These are phyloP conservation scores for Xenops minutus DNA, from an alignment of 2,797 vertebrate species.

Conservation along the genomic window DNA sequence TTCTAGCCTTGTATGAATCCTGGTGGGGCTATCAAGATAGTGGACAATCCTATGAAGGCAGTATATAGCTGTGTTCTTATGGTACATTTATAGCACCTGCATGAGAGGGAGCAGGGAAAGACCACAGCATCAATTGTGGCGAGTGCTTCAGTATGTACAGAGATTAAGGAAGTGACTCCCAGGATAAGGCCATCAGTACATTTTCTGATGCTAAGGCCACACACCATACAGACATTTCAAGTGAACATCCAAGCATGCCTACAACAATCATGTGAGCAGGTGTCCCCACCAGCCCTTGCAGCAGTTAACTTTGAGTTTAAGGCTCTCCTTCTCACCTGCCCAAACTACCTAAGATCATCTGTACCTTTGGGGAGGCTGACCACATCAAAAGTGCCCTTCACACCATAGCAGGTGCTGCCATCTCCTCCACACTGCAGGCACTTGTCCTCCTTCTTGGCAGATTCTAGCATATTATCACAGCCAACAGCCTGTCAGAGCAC, in stretches of 20 bases:
- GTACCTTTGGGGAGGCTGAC: slow-evolving; percentile 84
- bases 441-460: slow-evolving; percentile 87
- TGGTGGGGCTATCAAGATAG: background rate
- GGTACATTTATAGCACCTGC: background rate
- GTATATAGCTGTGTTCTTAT: background rate
- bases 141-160: background rate
- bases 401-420: slow-evolving; percentile 82
- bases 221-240: background rate
- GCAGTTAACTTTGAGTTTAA: background rate
- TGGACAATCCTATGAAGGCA: background rate
- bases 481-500: slow-evolving; percentile 81
- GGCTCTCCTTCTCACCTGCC: background rate
- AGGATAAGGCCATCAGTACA: background rate
- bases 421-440: slow-evolving; percentile 93
- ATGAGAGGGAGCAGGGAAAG: background rate
- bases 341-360: background rate
- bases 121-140: background rate
- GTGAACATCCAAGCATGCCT: background rate
- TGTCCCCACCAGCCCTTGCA: background rate
- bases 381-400: slow-evolving; percentile 84
- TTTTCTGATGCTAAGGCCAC: background rate
- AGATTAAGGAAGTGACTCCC: background rate
- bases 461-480: slow-evolving; percentile 91
- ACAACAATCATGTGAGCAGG: background rate
- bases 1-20: background rate